Base-by-base conservation (phyloP, 23 tunicate genomes). In the Clavelina lepadiformis region DNA sequence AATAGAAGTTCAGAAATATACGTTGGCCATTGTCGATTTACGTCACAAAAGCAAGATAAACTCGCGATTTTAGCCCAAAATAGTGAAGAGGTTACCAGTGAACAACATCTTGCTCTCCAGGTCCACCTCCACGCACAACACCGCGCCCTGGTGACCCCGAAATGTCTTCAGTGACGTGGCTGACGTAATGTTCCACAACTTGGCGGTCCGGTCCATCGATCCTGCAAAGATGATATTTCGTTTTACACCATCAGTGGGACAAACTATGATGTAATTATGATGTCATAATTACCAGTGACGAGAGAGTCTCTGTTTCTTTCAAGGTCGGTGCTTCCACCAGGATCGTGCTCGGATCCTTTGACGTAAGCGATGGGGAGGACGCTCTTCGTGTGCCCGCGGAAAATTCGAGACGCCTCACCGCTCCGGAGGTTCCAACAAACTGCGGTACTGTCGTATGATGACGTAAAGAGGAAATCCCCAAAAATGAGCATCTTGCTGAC, bases 101-200 rank as follows among this genome's bases (percentile, higher is more conserved):
- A 66, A 88, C 24, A 88, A 61, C 34, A 70, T 56, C 33, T 62
- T 68, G n/a, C 80, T 88, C 26, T 88, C 87, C 36, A 18, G 27
- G 46, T 89, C 88, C 13, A 81, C 62, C 33, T 78, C 83, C 31
- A 89, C 51, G 50, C 97, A 81, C 51, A 77, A 35, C 23, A 89
- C 51, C 26, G 97, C 88, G 31, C 83, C 89, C 49, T 89, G 63
- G 74, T 89, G 97, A 31, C 97, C 97, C n/a, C 89, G 74, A 63
- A 81, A 81, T 4, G 83, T 74, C 8, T 54, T 35, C 38, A 75
- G 58, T 3, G 67, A 65, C n/a, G 79, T 68, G 1, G 77, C 88
- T 2, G 89, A 59, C 18, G 71, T 26, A 8, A 89, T 56, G 31
- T 56, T 69, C 97, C 97, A 89, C 33, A 89, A 15, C 34, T 61